A percentile compares a stretch with the other conserved stretches of the same genome.
phyloP scores from a whole-genome alignment of 2,113 vertebrate genomes.

The Hucho hucho region DNA sequence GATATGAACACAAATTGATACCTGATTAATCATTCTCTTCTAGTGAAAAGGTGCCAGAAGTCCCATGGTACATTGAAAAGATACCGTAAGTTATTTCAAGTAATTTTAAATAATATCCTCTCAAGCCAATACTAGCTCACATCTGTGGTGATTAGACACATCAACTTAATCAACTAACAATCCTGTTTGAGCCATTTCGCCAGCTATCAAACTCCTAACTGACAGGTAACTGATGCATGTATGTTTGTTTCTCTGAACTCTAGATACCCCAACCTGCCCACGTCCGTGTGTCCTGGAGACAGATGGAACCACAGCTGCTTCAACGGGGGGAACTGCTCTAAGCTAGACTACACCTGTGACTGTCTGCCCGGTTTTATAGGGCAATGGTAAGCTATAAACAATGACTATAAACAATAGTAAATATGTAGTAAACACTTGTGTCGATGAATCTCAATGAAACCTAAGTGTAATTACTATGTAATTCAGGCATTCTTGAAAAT shows the following conservation, averaged over 20 bases:
- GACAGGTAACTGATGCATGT: neutral
- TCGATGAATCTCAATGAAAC: neutral
- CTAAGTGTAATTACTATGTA: neutral
- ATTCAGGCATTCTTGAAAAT: neutral
- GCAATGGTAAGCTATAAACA: constrained; percentile 79
- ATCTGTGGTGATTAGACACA: too few relatives aligned
- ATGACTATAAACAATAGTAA: neutral
- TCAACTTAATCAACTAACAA: too few relatives aligned
- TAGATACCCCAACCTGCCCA: constrained; percentile 77
- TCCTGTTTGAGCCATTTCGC: too few relatives aligned
- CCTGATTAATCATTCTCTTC: constrained; percentile 6
- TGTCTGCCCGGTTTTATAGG: constrained; percentile 83
- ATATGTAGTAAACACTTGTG: too few relatives aligned
- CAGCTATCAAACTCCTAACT: too few relatives aligned
- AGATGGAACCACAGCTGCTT: constrained; percentile 84
- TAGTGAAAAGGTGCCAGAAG: constrained; percentile 67
- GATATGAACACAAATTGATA: neutral
- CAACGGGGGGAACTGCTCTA: constrained; percentile 82
- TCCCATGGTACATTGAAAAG: constrained; percentile 73
- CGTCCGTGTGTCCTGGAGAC: constrained; percentile 74
- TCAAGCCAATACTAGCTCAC: too few relatives aligned
- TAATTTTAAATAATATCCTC: neutral
- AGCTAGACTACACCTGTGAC: constrained; percentile 59
- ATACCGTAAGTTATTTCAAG: constrained; percentile 60
- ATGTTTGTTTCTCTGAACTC: neutral